Evolutionary conservation across 2,113 vertebrate species (phyloP).

Genomic region (Cyphomyrus discorhynchus): DNA sequence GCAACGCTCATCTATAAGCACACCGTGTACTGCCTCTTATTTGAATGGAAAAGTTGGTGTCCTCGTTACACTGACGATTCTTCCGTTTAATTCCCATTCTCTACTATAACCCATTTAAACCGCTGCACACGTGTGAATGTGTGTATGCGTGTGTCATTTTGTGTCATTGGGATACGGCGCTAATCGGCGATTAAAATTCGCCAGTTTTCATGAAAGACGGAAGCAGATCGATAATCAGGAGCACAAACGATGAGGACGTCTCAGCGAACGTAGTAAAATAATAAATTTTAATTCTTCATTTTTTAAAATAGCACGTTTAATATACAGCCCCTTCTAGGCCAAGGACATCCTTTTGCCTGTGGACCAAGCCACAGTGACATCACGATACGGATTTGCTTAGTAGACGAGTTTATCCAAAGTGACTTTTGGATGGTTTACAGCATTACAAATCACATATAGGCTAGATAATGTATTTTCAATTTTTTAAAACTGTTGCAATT

Average conservation of each 20-base stretch:
- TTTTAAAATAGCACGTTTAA: background rate
- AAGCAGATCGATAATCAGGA: background rate
- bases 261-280: background rate
- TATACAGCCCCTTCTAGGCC: background rate
- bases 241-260: too few species aligned
- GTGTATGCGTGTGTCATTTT: background rate
- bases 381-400: conserved; percentile 9
- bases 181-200: background rate
- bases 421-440: background rate
- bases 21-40: background rate
- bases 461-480: background rate
- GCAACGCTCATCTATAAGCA: background rate
- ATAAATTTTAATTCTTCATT: background rate
- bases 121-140: background rate
- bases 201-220: background rate
- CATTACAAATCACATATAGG: background rate
- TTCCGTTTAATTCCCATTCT: background rate
- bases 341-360: background rate
- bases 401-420: background rate
- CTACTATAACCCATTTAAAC: background rate
- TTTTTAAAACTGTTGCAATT: background rate
- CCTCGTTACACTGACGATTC: background rate
- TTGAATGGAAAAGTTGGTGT: background rate
- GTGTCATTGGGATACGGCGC: background rate
- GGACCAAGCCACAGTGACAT: background rate